Percentiles rank a stretch among this genome's conserved stretches.
Evolutionary conservation across 2,113 vertebrate species (phyloP).

Genomic region (Heterotilapia buettikoferi): DNA sequence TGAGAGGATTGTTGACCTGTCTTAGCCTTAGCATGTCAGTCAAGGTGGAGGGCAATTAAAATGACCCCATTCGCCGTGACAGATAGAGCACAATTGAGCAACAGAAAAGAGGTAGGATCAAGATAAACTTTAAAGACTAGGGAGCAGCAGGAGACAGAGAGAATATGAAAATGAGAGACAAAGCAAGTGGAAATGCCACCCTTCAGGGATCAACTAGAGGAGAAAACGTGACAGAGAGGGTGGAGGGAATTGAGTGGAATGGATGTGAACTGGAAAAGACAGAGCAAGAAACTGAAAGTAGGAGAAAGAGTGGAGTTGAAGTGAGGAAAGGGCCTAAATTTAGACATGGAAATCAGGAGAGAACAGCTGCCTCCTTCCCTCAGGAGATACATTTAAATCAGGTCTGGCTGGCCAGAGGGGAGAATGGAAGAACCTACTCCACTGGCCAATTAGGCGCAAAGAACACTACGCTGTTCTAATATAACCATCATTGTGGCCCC

Average conservation of each 20-base stretch:
- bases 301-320: slow-evolving; percentile 48
- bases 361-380: slow-evolving; percentile 66
- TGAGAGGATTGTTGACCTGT: slow-evolving; percentile 39
- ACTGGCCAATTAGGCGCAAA: slow-evolving; percentile 68
- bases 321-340: slow-evolving; percentile 59
- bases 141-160: slow-evolving; percentile 8
- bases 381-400: slow-evolving; percentile 72
- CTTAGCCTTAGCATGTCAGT: slow-evolving; percentile 47
- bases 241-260: slow-evolving; percentile 24
- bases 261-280: slow-evolving; percentile 44
- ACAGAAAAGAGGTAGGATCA: slow-evolving; percentile 22
- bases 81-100: slow-evolving; percentile 20
- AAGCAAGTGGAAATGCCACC: slow-evolving; percentile 54
- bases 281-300: slow-evolving; percentile 41
- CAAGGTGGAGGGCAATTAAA: slow-evolving; percentile 54
- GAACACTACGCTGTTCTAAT: slow-evolving; percentile 57
- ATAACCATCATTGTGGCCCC: slow-evolving; percentile 60
- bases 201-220: slow-evolving; percentile 53
- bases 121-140: slow-evolving; percentile 25
- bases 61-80: slow-evolving; percentile 20
- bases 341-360: slow-evolving; percentile 70
- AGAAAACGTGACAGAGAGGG: slow-evolving; percentile 24
- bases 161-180: slow-evolving; percentile 60
- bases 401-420: slow-evolving; percentile 60
- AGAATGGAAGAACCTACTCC: slow-evolving; percentile 56